Conservation (phyloP, 2,888 invertebrate genomes). For the Bellardia bayeri region DNA sequence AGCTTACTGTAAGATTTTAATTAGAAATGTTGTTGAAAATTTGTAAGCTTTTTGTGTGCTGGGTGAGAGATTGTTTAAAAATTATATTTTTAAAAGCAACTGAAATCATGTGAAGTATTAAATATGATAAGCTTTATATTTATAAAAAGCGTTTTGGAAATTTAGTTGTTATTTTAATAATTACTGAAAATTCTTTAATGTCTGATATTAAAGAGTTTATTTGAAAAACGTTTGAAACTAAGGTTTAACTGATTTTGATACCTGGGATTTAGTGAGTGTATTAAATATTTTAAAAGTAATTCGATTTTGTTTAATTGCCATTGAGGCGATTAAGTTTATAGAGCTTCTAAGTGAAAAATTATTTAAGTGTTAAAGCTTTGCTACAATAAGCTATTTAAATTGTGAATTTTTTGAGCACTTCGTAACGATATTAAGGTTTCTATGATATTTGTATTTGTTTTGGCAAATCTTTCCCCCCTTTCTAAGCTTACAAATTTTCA, state of each 20-base stretch:
- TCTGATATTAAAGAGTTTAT: neutral
- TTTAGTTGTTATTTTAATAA: neutral
- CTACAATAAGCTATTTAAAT: no score
- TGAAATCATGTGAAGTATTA: neutral
- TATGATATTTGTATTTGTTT: neutral
- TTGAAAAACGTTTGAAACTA: no score
- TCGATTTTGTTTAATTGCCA: no score
- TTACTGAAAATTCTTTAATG: neutral
- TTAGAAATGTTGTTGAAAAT: conserved; percentile 46
- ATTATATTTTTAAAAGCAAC: neutral
- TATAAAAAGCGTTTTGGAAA: neutral
- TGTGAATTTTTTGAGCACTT: no score
- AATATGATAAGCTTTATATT: neutral
- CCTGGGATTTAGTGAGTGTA: no score
- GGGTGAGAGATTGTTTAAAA: neutral
- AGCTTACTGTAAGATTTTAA: neutral
- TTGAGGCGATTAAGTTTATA: neutral
- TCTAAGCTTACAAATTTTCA: conserved; percentile 68
- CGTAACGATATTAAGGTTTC: no score
- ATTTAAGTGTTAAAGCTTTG: neutral
- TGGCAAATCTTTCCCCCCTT: neutral
- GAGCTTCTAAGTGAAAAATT: neutral
- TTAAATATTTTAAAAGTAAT: no score
- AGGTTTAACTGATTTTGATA: no score
- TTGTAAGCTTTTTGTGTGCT: conserved; percentile 63